phyloP scores from a whole-genome alignment of 2,113 vertebrate species.

The Xenotilapia flavipinnis region DNA sequence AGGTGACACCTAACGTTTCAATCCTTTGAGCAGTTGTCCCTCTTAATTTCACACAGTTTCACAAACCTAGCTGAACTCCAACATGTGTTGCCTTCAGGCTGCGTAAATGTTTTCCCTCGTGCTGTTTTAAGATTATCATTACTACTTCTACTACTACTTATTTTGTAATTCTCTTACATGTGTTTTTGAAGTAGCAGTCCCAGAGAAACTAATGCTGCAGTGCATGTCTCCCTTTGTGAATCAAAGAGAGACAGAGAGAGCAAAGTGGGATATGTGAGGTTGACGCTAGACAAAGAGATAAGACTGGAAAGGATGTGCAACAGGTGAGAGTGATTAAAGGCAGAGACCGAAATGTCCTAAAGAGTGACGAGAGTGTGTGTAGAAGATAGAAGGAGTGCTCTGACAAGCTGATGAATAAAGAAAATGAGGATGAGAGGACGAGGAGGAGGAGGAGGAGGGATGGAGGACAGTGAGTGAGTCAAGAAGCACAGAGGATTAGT shows the following conservation, averaged over 20 bases:
- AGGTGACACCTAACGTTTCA: rapidly evolving
- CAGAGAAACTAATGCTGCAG: not conserved
- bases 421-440: rapidly evolving
- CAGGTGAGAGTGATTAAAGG: not conserved
- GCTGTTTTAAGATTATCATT: not conserved
- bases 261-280: not conserved
- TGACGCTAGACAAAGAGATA: not conserved
- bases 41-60: not conserved
- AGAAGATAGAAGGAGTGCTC: not conserved
- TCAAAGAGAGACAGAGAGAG: not conserved
- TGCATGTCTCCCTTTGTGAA: rapidly evolving
- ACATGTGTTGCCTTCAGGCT: not conserved
- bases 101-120: not conserved
- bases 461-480: not conserved
- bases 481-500: not conserved
- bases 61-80: not conserved
- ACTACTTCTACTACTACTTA: not conserved
- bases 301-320: not conserved
- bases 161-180: not conserved
- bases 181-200: not conserved
- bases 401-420: not conserved
- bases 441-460: not conserved
- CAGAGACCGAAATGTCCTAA: not conserved
- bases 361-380: not conserved
- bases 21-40: not conserved